A percentile compares a stretch with the other conserved stretches of the same genome.
Evolutionary conservation across 2,888 invertebrate genomes (phyloP).

Genomic region (Polylopha cassiicola): DNA sequence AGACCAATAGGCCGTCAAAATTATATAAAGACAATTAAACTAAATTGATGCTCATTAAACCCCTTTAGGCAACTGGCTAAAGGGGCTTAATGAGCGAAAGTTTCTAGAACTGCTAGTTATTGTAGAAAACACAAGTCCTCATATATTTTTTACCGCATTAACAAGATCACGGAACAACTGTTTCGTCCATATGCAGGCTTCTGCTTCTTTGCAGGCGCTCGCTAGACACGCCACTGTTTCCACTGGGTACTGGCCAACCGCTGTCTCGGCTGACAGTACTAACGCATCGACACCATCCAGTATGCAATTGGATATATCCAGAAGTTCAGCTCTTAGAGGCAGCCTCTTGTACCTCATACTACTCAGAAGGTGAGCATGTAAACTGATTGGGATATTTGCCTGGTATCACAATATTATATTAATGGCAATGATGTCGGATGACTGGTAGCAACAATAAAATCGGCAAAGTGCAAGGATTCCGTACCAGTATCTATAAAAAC

Average conservation of each 20-base stretch:
- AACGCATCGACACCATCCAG: conserved; percentile 84
- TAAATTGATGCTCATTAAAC: no score
- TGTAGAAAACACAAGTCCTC: no score
- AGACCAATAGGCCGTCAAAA: no score
- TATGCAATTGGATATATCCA: conserved; percentile 84
- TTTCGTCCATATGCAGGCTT: conserved; percentile 80
- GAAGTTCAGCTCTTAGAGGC: conserved; percentile 78
- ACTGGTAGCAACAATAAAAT: no score
- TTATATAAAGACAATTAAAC: no score
- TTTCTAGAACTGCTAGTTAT: no score
- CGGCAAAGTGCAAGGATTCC: no score
- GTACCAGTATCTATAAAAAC: no score
- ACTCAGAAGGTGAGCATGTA: conserved; percentile 53
- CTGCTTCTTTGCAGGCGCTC: conserved; percentile 81
- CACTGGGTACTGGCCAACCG: conserved; percentile 80
- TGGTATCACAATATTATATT: no score
- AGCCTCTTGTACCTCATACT: conserved; percentile 53
- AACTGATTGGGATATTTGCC: conserved; percentile 54
- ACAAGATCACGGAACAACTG: conserved; percentile 60
- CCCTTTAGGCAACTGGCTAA: no score
- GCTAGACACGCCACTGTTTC: conserved; percentile 62
- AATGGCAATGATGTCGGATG: no score
- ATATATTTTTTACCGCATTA: conserved; percentile 42
- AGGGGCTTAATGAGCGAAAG: no score
- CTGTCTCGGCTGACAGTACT: conserved; percentile 83